A percentile compares a stretch with the other conserved stretches of the same genome.
These are phyloP conservation scores for Podarcis siculus DNA, from an alignment of 2,797 vertebrate species.

Conservation along the genomic window DNA sequence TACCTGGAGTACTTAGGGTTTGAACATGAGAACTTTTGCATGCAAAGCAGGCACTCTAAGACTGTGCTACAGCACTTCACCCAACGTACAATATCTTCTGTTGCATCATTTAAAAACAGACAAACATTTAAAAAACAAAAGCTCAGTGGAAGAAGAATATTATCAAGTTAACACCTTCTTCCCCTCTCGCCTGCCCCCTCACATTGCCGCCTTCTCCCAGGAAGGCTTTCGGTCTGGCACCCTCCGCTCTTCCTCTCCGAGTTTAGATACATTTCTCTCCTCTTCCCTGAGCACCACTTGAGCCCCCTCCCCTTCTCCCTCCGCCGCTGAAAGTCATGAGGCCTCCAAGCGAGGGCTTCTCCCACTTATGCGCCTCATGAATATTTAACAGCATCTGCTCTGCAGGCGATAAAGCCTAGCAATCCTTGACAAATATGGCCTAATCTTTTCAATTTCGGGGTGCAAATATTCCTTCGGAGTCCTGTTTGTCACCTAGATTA, in stretches of 20 bases:
- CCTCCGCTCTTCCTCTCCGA: slow-evolving; percentile 44
- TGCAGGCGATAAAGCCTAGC: slow-evolving; percentile 91
- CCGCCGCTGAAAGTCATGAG: slow-evolving; percentile 79
- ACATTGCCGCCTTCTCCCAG: neutral
- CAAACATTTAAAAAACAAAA: neutral
- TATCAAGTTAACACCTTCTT: neutral
- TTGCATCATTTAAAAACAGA: neutral
- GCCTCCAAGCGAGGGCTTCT: slow-evolving; percentile 80
- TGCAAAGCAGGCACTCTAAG: too few species aligned
- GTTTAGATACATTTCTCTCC: slow-evolving; percentile 57
- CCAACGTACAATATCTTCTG: neutral
- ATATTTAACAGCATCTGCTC: slow-evolving; percentile 99
- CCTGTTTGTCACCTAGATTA: slow-evolving; percentile 99
- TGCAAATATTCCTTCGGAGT: slow-evolving; percentile 99
- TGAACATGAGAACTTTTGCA: too few species aligned
- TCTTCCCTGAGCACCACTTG: slow-evolving; percentile 18
- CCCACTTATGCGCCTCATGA: slow-evolving; percentile 90
- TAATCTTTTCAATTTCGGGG: slow-evolving; percentile 99
- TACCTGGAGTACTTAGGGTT: too few species aligned
- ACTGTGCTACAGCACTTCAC: too few species aligned
- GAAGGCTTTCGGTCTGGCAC: neutral
- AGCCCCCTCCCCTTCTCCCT: slow-evolving; percentile 65
- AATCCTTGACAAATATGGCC: slow-evolving; percentile 99
- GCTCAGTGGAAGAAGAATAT: too few species aligned
- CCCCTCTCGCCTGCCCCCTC: too few species aligned